These are phyloP conservation scores for Copsychus sechellarum DNA, from an alignment of 2,113 vertebrate species.

Conservation along the genomic window DNA sequence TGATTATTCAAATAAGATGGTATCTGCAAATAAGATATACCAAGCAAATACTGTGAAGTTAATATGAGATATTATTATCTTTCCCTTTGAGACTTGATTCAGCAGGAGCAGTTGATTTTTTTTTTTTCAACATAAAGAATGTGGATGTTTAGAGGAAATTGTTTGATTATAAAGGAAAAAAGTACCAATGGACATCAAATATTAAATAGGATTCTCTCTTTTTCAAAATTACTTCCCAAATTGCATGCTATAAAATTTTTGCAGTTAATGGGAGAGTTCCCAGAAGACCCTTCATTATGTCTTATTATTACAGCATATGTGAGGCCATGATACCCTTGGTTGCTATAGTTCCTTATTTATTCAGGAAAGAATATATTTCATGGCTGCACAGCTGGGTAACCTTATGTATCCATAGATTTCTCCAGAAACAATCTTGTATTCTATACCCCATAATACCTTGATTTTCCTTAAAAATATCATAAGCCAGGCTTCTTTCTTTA, in stretches of 20 bases:
- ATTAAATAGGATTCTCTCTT: conserved; percentile 28
- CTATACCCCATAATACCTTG: background rate
- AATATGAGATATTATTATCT: background rate
- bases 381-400: conserved; percentile 17
- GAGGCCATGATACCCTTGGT: conserved; percentile 23
- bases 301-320: conserved; percentile 32
- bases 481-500: background rate
- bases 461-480: background rate
- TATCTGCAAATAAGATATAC: conserved; percentile 30
- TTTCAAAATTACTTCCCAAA: conserved; percentile 21
- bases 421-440: background rate
- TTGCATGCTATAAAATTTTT: conserved; percentile 8
- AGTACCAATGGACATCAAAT: background rate
- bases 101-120: background rate
- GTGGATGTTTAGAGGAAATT: background rate
- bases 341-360: conserved; percentile 44
- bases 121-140: background rate
- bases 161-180: background rate
- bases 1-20: conserved; percentile 42
- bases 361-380: conserved; percentile 1
- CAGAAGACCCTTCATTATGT: conserved; percentile 38
- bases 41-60: conserved; percentile 16
- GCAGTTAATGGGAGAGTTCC: conserved; percentile 10
- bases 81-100: background rate
- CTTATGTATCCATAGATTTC: background rate